Evolutionary conservation across 2,113 vertebrate species (phyloP).

Genomic region (Nothobranchius kuhntae): DNA sequence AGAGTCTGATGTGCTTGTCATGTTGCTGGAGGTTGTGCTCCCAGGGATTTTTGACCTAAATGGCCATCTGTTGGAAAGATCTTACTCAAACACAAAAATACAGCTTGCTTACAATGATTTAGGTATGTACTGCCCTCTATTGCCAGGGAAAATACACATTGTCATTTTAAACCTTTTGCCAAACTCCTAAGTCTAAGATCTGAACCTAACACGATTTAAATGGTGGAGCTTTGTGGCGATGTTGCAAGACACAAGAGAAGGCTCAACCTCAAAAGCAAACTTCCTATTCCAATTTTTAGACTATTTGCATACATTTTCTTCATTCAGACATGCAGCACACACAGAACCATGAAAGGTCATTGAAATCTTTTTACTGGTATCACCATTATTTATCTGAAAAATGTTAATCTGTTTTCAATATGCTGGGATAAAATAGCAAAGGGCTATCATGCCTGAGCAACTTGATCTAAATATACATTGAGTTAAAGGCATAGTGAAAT

Average conservation of each 20-base stretch:
- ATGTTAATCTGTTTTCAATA: background rate
- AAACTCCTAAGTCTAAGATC: background rate
- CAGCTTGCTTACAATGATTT: too few relatives aligned
- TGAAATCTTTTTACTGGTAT: background rate
- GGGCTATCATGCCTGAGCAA: conserved; percentile 1
- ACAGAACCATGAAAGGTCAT: conserved; percentile 6
- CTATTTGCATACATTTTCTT: conserved; percentile 23
- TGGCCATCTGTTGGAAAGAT: too few relatives aligned
- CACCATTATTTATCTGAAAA: background rate
- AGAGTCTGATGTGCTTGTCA: too few relatives aligned
- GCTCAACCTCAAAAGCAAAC: conserved; percentile 3
- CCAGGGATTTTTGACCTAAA: too few relatives aligned
- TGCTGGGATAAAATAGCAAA: too few relatives aligned
- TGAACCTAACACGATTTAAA: background rate
- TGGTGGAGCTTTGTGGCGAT: background rate
- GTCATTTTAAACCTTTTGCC: conserved; percentile 4
- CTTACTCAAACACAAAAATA: too few relatives aligned
- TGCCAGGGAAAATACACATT: too few relatives aligned
- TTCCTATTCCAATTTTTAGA: conserved; percentile 5
- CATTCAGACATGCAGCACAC: conserved; percentile 9
- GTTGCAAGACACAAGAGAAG: background rate
- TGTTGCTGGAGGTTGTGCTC: too few relatives aligned
- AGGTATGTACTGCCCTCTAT: too few relatives aligned
- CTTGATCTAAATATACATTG: conserved; percentile 5
- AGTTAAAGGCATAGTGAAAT: background rate